Evolutionary conservation across 2,888 invertebrate species (phyloP), one percentile per base, ranked within the genome.

Genomic region (Epinotia brunnichana): DNA sequence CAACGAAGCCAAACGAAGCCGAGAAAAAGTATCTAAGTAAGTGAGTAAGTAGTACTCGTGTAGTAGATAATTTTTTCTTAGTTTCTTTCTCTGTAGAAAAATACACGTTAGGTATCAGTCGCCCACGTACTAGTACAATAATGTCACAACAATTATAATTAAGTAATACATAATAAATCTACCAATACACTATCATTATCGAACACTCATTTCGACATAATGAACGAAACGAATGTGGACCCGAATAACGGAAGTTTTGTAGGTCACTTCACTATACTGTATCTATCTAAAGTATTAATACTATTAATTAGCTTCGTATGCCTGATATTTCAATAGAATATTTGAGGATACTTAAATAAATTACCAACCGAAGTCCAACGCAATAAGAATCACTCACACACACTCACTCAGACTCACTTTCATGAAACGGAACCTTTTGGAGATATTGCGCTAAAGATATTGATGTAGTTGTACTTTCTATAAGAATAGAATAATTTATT

Each of bases 241-340:
- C 29, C n/a, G 4, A 57, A 29, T 29, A 24, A 19, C 51, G 39
- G n/a, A 10, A 29, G 53, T 53, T 69, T 69, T 54, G 53, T 53
- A 61, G 61, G 61, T 3, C 54, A 41, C 24, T 13, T 7, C 48
- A 48, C 5, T 48, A 7, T 48, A 48, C 9, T 41, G 2, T 44
- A 44, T 5, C 3, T 44, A 44, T 4, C 1, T 13, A 11, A 15
- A 13, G 44, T 13, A 15, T 41, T 41, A 2, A 54, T 69, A 15
- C 15, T 15, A 15, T 44, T 44, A 13, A 69, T 60, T 41, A 61
- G 35, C 24, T 61, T 53, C 35, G 19, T 19, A 3, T 21, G 41
- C 3, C 60, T 60, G 60, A 53, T 21, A 60, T 60, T 54, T 61
- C 61, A 41, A 69, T 60, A 69, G 48, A n/a, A n/a, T 4, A 15